A percentile compares a stretch with the other conserved stretches of the same genome.
phyloP scores from a whole-genome alignment of 2,113 vertebrate genomes.

The Fregetta grallaria region DNA sequence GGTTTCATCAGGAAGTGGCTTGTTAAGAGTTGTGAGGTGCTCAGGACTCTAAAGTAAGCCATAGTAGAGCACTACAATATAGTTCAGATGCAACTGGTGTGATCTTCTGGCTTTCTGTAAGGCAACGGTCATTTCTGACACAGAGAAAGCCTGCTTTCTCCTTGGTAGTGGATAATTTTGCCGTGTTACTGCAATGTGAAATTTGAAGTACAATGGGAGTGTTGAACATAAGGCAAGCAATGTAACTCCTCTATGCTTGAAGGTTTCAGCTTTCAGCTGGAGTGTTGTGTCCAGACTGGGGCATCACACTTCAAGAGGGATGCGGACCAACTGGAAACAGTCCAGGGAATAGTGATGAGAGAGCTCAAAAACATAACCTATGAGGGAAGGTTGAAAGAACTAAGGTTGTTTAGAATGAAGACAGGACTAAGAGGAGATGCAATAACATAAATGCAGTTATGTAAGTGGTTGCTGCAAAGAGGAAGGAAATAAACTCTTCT shows the following conservation, averaged over 20 bases:
- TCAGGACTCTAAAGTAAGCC: background rate
- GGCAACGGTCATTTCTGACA: background rate
- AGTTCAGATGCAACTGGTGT: background rate
- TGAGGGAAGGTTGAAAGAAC: background rate
- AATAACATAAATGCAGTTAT: background rate
- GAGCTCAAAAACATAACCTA: background rate
- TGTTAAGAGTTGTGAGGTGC: background rate
- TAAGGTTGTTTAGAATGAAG: conserved; percentile 3
- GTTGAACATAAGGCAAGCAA: background rate
- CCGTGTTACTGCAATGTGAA: background rate
- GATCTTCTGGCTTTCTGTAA: background rate
- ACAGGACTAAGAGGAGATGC: background rate
- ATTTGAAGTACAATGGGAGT: background rate
- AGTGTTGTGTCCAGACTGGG: background rate
- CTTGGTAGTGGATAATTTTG: background rate
- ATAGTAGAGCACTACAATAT: background rate
- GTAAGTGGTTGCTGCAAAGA: background rate
- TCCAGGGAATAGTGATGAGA: background rate
- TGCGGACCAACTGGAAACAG: background rate
- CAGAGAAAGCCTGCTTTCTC: background rate
- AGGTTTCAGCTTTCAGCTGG: background rate
- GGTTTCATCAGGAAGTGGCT: background rate
- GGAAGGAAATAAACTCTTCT: conserved; percentile 29
- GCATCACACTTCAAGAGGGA: background rate
- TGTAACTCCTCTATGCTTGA: background rate